Percentiles rank a stretch among this genome's conserved stretches.
Evolutionary conservation across 2,113 vertebrate genomes (phyloP).

Genomic region (Engraulis encrasicolus): DNA sequence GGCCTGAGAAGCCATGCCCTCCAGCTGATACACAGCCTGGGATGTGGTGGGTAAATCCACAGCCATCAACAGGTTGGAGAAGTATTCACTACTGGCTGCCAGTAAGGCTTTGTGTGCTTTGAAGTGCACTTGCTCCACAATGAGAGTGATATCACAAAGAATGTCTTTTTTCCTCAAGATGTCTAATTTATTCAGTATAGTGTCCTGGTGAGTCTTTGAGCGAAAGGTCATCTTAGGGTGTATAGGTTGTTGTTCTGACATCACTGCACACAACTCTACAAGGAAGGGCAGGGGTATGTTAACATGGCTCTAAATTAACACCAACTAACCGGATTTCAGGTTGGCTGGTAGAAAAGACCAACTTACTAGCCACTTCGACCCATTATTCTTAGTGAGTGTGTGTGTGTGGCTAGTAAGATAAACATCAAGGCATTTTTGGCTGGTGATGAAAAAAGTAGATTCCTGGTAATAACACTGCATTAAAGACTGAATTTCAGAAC

Average conservation of each 20-base stretch:
- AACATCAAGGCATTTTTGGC: too few relatives aligned
- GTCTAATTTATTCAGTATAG: conserved; percentile 84
- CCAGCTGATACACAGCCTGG: conserved; percentile 81
- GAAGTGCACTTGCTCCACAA: conserved; percentile 89
- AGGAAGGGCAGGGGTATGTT: neutral
- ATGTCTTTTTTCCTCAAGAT: conserved; percentile 85
- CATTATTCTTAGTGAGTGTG: too few relatives aligned
- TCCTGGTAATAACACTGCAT: too few relatives aligned
- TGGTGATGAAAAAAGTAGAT: too few relatives aligned
- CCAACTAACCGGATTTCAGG: too few relatives aligned
- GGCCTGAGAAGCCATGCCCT: conserved; percentile 83
- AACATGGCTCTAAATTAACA: too few relatives aligned
- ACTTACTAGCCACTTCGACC: too few relatives aligned
- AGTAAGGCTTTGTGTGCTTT: conserved; percentile 93
- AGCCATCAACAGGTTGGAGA: conserved; percentile 89
- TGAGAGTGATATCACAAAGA: conserved; percentile 91
- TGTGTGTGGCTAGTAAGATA: too few relatives aligned
- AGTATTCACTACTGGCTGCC: conserved; percentile 95
- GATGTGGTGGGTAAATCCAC: conserved; percentile 69
- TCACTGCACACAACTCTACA: conserved; percentile 53
- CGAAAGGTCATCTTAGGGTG: conserved; percentile 72
- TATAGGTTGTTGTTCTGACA: conserved; percentile 69
- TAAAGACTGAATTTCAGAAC: too few relatives aligned
- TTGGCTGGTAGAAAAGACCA: too few relatives aligned
- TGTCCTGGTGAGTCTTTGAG: conserved; percentile 84